Conservation (phyloP, 2,113 vertebrate genomes). For the Dicaeum eximium region DNA sequence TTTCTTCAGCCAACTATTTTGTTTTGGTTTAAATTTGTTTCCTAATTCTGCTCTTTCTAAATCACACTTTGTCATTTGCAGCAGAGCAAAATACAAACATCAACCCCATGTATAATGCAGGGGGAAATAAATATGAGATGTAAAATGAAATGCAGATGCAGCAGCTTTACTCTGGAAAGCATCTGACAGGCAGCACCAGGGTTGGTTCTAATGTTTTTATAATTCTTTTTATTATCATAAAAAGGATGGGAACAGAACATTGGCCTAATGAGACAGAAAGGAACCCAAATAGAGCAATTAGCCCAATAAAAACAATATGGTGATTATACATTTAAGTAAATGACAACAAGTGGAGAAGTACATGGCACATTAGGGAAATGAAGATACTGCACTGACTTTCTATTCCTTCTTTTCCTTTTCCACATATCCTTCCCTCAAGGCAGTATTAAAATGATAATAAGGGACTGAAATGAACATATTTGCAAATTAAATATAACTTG, state of each 20-base stretch:
- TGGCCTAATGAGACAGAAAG: slow-evolving; percentile 15
- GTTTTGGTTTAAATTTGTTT: background rate
- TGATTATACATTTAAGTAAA: background rate
- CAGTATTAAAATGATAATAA: background rate
- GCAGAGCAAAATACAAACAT: background rate
- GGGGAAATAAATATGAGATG: background rate
- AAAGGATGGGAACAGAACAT: background rate
- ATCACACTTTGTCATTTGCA: background rate
- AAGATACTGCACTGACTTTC: background rate
- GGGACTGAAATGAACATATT: background rate
- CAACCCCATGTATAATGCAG: background rate
- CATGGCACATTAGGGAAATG: background rate
- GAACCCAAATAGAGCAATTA: slow-evolving; percentile 2
- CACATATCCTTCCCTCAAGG: background rate
- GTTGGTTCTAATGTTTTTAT: background rate
- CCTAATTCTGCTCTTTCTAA: background rate
- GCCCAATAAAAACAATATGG: background rate
- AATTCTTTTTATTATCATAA: background rate
- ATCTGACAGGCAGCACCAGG: background rate
- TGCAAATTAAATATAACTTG: background rate
- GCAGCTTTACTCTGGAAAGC: background rate
- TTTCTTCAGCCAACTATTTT: background rate
- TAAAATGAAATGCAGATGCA: background rate
- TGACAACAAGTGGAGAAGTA: background rate
- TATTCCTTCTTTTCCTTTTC: background rate